These are phyloP conservation scores for Spea bombifrons DNA, from an alignment of 2,113 vertebrate species.

Conservation along the genomic window DNA sequence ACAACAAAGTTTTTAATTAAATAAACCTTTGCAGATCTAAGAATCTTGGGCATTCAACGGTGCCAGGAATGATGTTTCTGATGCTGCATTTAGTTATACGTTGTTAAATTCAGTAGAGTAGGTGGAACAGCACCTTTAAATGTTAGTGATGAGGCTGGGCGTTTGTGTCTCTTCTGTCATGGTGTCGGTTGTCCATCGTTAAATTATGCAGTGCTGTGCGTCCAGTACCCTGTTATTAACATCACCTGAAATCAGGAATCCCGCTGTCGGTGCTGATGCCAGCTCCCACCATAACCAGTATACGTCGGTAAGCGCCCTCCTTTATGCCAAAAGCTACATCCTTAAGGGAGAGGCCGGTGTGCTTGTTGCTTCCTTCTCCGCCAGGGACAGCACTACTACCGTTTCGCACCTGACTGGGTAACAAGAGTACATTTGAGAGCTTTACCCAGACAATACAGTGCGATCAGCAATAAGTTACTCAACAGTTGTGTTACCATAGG, in stretches of 20 bases:
- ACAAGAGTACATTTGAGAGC: not conserved
- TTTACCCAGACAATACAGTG: no score
- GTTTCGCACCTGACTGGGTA: constrained; percentile 43
- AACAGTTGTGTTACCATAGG: not conserved
- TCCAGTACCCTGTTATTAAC: not conserved
- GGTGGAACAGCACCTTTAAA: no score
- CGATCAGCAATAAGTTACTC: not conserved
- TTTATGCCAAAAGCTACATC: constrained; percentile 68
- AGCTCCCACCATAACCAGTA: constrained; percentile 89
- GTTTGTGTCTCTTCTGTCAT: no score
- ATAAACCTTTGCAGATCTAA: no score
- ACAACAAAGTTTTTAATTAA: no score
- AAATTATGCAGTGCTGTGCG: no score
- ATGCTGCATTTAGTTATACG: no score
- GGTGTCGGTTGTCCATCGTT: no score
- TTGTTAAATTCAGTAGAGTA: no score
- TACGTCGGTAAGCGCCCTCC: constrained; percentile 61
- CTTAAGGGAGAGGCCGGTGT: constrained; percentile 63
- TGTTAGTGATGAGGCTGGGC: no score
- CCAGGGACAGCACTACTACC: constrained; percentile 48
- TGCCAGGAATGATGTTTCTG: no score
- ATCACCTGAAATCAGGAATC: constrained; percentile 91
- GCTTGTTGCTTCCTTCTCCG: constrained; percentile 46
- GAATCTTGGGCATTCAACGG: no score
- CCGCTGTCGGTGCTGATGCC: constrained; percentile 93